Evolutionary conservation across 2,113 vertebrate species (phyloP), one percentile per base, ranked within the genome.

Genomic region (Uria aalge): DNA sequence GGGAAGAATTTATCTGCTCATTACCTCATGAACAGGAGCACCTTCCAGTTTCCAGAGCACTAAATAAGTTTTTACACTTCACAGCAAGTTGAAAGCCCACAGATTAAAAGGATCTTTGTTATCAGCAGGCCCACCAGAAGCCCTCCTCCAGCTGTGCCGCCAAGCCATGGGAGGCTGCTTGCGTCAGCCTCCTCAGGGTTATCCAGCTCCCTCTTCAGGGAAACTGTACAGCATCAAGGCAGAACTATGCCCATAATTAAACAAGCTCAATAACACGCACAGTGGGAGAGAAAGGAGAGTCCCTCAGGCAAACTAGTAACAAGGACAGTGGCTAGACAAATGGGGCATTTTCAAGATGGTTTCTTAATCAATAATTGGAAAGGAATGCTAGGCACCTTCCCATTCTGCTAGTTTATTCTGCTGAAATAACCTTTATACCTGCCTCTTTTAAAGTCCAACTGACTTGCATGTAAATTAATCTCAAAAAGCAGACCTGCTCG

Each of bases 341-440:
- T 5, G 2, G 50, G 85, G 27, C 56, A 11, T 52, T 93, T 91
- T 40, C 62, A 84, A 56, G 85, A 59, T 5, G 0, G 36, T 43
- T 95, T 84, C 91, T 85, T 66, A n/a, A 90, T 72, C 85, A 71
- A 87, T 82, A 87, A 72, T 21, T 27, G 55, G 73, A 92, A 92
- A 87, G 62, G 69, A 95, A 94, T 55, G 66, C 53, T 20, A 80
- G 85, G 79, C 73, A 92, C 88, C 53, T 4, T 34, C 81, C 93
- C 93, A 75, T 53, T 38, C 80, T 5, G 0, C 15, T 68, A 23
- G 87, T 62, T 96, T 92, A 41, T 43, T 79, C 85, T 75, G 78
- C 24, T 24, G 56, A 91, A 92, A 75, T 56, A 94, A 94, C 91
- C 92, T 92, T 92, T 89, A 27, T 48, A 96, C 60, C 83, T 76